Evolutionary conservation across 2,888 invertebrate genomes (phyloP).

Genomic region (Ptilodon capucinus): DNA sequence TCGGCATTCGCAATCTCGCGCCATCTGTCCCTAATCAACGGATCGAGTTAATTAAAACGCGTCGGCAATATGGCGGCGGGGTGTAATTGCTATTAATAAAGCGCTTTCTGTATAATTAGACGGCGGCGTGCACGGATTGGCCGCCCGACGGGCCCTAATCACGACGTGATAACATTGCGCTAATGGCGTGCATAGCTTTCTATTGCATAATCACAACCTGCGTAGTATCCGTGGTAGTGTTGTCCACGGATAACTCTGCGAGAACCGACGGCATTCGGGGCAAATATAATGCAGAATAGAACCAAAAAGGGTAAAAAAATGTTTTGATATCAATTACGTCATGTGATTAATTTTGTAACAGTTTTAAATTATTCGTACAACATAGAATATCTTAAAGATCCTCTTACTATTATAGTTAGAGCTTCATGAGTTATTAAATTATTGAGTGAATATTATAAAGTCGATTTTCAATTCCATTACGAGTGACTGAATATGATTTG

Average conservation of each 20-base stretch:
- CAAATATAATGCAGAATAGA: too few relatives aligned
- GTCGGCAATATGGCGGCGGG: constrained; percentile 78
- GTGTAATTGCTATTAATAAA: constrained; percentile 82
- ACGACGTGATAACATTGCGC: constrained; percentile 78
- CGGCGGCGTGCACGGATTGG: constrained; percentile 72
- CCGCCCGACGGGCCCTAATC: constrained; percentile 70
- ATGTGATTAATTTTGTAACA: neutral
- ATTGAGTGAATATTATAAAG: too few relatives aligned
- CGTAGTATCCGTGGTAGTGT: constrained; percentile 30
- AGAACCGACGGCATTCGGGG: too few relatives aligned
- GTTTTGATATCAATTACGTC: too few relatives aligned
- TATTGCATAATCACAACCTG: constrained; percentile 56
- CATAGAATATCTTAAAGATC: too few relatives aligned
- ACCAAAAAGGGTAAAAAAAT: too few relatives aligned
- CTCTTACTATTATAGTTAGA: too few relatives aligned
- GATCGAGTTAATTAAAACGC: constrained; percentile 81
- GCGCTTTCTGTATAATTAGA: constrained; percentile 80
- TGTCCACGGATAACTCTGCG: constrained; percentile 22
- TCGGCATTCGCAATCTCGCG: constrained; percentile 70
- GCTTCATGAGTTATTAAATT: too few relatives aligned
- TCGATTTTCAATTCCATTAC: too few relatives aligned
- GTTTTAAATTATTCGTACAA: too few relatives aligned
- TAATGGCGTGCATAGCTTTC: constrained; percentile 64
- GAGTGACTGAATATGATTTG: too few relatives aligned
- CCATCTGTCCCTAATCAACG: constrained; percentile 81